Evolutionary conservation across 1,140 invertebrate genomes (phyloP), one percentile per base, ranked within the genome.

Genomic region (Nasonia giraulti): DNA sequence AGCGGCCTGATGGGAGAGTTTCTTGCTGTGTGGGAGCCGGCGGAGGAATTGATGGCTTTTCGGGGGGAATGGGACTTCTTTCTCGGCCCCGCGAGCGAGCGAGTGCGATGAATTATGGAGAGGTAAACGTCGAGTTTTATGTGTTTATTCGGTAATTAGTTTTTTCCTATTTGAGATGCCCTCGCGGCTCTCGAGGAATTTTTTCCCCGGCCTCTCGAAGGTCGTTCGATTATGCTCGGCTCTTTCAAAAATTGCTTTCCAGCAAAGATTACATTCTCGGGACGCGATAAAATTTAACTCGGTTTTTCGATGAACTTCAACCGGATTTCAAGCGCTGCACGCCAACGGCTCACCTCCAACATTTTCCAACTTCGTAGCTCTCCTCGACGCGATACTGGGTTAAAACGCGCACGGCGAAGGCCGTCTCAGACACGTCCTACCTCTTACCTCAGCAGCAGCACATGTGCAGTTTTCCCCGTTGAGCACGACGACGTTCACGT

Each of bases 351-450:
- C 7, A 62, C 17, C 55, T 7, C 17, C 55, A n/a, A 62, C 55
- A 62, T 62, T 62, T 62, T 62, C 55, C 5, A 62, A 44, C 40
- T 44, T 17, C 55, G 17, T 17, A 62, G 7, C 55, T 62, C 55
- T 62, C 20, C 55, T 62, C 55, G 1, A n/a, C 55, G 82, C 77
- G 83, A 88, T 87, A 87, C 86, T 90, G 87, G 87, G 87, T 88
- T 88, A 89, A 89, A 71, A 87, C 87, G 87, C 84, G 75, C 80
- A 75, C 83, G 85, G 86, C 55, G 55, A 62, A 62, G 20, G 55
- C 55, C 55, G 55, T 62, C 55, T 62, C 17, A 62, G 55, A 62
- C 55, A 62, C 55, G 55, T 62, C 55, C 55, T 73, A 73, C 27
- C 27, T 33, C 27, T 11, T 73, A 73, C 27, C 27, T 37, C 69